Conservation (phyloP, 2,888 invertebrate genomes). For the Clivina fossor region DNA sequence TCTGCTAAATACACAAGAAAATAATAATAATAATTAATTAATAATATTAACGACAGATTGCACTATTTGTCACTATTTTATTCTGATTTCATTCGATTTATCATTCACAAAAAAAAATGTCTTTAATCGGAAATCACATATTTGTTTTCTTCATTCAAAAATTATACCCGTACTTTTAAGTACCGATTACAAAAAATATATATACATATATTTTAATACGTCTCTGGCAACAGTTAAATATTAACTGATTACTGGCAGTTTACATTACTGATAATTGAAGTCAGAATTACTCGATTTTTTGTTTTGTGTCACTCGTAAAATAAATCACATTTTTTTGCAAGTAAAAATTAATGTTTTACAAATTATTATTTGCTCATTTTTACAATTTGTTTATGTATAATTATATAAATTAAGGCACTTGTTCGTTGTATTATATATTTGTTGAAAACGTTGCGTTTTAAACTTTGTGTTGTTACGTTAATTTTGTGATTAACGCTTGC, state of each 20-base stretch:
- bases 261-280: too few relatives aligned
- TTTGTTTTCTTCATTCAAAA: conserved; percentile 1
- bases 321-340: too few relatives aligned
- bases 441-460: too few relatives aligned
- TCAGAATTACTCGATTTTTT: too few relatives aligned
- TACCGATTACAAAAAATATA: conserved; percentile 20
- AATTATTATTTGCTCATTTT: too few relatives aligned
- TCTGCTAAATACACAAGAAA: conserved; percentile 20
- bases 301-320: too few relatives aligned
- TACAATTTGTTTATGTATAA: too few relatives aligned
- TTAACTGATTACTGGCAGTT: conserved; percentile 15
- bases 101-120: conserved; percentile 13
- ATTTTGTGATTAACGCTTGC: too few relatives aligned
- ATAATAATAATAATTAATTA: conserved; percentile 17
- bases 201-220: conserved; percentile 7
- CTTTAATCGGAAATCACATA: conserved; percentile 22
- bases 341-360: too few relatives aligned
- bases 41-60: conserved; percentile 19
- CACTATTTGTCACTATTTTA: conserved; percentile 23
- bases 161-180: conserved; percentile 23
- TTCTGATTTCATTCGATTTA: conserved; percentile 13
- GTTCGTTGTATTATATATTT: too few relatives aligned
- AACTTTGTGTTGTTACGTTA: too few relatives aligned
- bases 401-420: too few relatives aligned
- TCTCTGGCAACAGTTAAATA: conserved; percentile 36